Percentiles rank a stretch among this genome's conserved stretches.
Conservation (phyloP, 2,113 vertebrate genomes). For the Cryptotis parvus region DNA sequence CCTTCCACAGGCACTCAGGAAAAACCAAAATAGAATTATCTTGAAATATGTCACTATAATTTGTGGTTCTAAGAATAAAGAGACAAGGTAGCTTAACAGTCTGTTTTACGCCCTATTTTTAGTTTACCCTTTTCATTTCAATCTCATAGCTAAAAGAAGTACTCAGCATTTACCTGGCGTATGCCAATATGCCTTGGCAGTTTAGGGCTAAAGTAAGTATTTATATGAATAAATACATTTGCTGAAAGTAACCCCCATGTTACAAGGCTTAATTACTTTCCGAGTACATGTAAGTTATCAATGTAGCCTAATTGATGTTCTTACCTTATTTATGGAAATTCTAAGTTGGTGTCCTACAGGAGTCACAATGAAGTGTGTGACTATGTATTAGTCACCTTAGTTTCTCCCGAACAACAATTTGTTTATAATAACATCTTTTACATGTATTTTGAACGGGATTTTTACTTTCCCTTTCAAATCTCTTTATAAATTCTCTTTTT, state of each 20-base stretch:
- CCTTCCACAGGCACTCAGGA: not conserved
- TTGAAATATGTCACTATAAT: not conserved
- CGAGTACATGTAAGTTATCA: not conserved
- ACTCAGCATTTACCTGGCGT: not conserved
- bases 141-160: not conserved
- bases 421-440: not conserved
- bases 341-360: not conserved
- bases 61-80: not conserved
- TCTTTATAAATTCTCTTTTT: not conserved
- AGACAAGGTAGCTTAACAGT: not conserved
- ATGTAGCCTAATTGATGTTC: not conserved
- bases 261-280: not conserved
- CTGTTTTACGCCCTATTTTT: not conserved
- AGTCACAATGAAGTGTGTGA: not conserved
- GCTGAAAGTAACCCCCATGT: not conserved
- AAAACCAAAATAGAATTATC: slow-evolving; percentile 20
- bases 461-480: not conserved
- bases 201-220: slow-evolving; percentile 19
- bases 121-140: slow-evolving; percentile 54
- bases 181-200: slow-evolving; percentile 21
- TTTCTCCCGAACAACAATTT: not conserved
- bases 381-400: not conserved
- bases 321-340: slow-evolving; percentile 7
- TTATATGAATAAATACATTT: slow-evolving; percentile 24
- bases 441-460: not conserved